These are phyloP conservation scores for Podarcis muralis DNA, from an alignment of 2,113 vertebrate species.

Conservation along the genomic window DNA sequence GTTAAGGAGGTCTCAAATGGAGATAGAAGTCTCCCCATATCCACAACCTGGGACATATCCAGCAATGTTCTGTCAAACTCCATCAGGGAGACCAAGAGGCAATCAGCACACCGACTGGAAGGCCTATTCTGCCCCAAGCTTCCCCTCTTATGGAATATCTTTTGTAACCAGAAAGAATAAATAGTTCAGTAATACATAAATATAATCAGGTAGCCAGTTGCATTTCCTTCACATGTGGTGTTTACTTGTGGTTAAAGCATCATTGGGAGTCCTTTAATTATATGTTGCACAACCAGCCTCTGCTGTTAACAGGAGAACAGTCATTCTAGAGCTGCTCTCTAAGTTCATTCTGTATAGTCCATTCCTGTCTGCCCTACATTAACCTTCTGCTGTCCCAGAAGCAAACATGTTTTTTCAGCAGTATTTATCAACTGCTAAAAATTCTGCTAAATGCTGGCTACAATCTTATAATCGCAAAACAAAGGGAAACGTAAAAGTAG, in stretches of 20 bases:
- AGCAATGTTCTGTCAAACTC: background rate
- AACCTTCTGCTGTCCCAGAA: rapidly evolving
- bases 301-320: background rate
- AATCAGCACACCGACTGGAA: background rate
- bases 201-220: background rate
- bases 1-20: background rate
- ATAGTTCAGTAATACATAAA: background rate
- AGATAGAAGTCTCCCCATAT: background rate
- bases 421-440: background rate
- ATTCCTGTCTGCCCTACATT: rapidly evolving
- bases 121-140: background rate
- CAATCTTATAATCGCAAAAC: background rate
- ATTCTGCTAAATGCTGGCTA: conserved; percentile 26
- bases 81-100: background rate
- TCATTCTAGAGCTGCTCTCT: rapidly evolving
- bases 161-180: background rate
- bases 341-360: background rate
- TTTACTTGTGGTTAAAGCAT: background rate
- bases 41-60: background rate
- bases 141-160: background rate
- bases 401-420: background rate
- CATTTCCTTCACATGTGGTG: background rate
- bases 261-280: background rate
- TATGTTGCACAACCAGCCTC: background rate
- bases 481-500: background rate